Conservation (phyloP, 1,140 invertebrate genomes). For the Mercenaria mercenaria region DNA sequence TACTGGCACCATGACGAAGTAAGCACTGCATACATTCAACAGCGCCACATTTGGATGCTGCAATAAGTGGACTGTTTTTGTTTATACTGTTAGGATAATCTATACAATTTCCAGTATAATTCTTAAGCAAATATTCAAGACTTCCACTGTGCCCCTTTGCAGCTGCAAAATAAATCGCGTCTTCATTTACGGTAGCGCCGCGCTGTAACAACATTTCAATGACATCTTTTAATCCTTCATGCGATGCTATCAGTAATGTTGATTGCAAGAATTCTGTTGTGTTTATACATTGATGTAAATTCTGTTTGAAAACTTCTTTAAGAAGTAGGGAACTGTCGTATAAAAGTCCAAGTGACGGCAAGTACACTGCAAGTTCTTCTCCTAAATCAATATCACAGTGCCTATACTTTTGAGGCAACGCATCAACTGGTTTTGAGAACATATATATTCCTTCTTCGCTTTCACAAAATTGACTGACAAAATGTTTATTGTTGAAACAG, state of each 20-base stretch:
- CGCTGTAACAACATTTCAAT: neutral
- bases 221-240: neutral
- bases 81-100: neutral
- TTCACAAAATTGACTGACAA: neutral
- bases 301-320: neutral
- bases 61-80: slow-evolving; percentile 46
- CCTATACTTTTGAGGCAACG: neutral
- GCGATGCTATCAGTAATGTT: neutral
- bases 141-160: neutral
- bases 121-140: neutral
- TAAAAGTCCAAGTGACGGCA: neutral
- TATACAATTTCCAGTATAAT: neutral
- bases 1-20: neutral
- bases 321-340: neutral
- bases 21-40: neutral
- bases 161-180: slow-evolving; percentile 35
- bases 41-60: neutral
- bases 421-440: neutral
- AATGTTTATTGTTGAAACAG: neutral
- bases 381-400: neutral
- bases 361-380: neutral
- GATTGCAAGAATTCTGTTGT: neutral
- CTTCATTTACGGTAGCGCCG: slow-evolving; percentile 4
- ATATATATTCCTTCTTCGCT: neutral
- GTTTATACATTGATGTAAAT: neutral